A percentile compares a stretch with the other conserved stretches of the same genome.
These are phyloP conservation scores for Drosophila mettleri DNA, from an alignment of 2,888 invertebrate genomes.

Conservation along the genomic window DNA sequence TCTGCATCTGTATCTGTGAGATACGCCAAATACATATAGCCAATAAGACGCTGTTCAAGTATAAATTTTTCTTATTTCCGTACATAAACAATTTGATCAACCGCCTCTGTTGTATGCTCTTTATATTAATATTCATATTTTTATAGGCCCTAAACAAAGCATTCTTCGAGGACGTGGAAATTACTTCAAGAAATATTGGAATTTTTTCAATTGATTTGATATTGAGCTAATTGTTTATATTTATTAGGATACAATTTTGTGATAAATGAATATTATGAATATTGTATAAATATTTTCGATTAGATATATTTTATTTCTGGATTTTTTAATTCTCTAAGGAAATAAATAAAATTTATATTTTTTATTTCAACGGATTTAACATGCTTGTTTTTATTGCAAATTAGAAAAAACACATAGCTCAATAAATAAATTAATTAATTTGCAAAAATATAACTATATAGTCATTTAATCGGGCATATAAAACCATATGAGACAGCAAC, in stretches of 20 bases:
- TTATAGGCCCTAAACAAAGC: not conserved
- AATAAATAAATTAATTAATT: too few relatives aligned
- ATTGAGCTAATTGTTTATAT: not conserved
- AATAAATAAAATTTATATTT: too few relatives aligned
- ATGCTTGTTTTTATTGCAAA: too few relatives aligned
- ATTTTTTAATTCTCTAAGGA: too few relatives aligned
- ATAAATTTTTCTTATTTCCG: constrained; percentile 63
- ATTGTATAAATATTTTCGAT: too few relatives aligned
- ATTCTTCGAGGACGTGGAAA: not conserved
- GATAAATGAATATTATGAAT: too few relatives aligned
- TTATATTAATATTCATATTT: constrained; percentile 30
- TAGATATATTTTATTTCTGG: too few relatives aligned
- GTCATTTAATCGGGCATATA: not conserved
- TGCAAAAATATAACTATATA: not conserved
- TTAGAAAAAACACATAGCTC: too few relatives aligned
- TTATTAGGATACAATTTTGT: not conserved
- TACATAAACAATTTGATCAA: constrained; percentile 70
- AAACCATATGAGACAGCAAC: constrained; percentile 12
- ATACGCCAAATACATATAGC: constrained; percentile 25
- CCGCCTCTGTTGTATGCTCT: constrained; percentile 34
- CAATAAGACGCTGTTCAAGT: constrained; percentile 49
- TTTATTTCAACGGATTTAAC: too few relatives aligned
- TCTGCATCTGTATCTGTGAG: constrained; percentile 28
- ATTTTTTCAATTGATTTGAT: not conserved
- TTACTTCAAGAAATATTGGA: not conserved